phyloP scores from a whole-genome alignment of 2,888 invertebrate species.

The Tachina fera region DNA sequence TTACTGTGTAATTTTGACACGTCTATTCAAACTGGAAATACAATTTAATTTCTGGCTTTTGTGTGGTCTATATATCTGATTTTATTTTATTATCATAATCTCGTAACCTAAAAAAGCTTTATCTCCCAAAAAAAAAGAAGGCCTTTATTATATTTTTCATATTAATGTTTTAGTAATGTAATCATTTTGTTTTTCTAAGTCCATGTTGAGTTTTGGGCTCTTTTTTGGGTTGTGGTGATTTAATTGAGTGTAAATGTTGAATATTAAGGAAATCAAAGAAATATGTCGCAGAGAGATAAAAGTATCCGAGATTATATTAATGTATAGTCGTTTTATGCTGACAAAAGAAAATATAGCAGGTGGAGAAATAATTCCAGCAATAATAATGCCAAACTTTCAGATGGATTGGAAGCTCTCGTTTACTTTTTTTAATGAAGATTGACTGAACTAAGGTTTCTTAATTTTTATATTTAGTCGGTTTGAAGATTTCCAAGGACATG shows the following conservation, averaged over 20 bases:
- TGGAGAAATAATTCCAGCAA: no score
- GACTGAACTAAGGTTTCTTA: no score
- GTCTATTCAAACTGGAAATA: neutral
- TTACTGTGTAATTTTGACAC: neutral
- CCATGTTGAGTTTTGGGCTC: conserved; percentile 12
- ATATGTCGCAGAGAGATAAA: neutral
- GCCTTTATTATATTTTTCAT: conserved; percentile 4
- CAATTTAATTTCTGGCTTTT: neutral
- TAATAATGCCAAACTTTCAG: no score
- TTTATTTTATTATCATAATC: neutral
- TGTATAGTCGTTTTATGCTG: neutral
- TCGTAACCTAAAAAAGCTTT: neutral
- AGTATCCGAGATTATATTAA: neutral
- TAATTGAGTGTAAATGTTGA: conserved; percentile 68
- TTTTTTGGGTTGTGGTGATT: conserved; percentile 55
- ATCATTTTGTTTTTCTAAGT: conserved; percentile 38
- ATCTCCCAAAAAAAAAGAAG: neutral
- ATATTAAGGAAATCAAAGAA: conserved; percentile 18
- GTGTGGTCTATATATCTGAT: neutral
- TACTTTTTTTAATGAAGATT: no score
- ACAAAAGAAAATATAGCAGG: no score
- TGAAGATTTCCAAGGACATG: no score
- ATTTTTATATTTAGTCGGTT: no score
- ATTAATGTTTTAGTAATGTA: conserved; percentile 52
- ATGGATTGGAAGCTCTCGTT: no score